phyloP scores from a whole-genome alignment of 2,113 vertebrate genomes.

The Pygoscelis antarcticus region DNA sequence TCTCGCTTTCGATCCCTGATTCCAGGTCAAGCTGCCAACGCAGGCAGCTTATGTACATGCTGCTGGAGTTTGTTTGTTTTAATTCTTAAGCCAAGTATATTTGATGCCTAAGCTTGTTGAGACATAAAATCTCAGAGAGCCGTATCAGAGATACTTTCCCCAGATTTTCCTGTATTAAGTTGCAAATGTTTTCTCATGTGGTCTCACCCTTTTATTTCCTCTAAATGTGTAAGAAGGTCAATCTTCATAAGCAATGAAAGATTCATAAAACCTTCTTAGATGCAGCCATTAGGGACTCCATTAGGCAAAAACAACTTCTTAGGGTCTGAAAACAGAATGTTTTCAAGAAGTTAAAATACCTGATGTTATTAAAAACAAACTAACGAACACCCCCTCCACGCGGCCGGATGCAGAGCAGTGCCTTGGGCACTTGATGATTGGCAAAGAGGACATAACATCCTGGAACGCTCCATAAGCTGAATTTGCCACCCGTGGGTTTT shows the following conservation, averaged over 20 bases:
- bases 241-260: background rate
- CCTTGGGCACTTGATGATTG: background rate
- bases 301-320: conserved; percentile 4
- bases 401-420: background rate
- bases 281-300: background rate
- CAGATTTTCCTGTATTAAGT: background rate
- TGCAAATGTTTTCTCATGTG: background rate
- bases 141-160: background rate
- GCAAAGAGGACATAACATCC: background rate
- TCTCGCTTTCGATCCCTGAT: rapidly evolving
- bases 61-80: background rate
- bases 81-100: background rate
- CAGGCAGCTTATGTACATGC: background rate
- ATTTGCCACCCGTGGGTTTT: background rate
- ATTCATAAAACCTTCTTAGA: conserved; percentile 29
- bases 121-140: background rate
- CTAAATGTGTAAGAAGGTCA: conserved; percentile 16
- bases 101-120: background rate
- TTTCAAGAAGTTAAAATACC: background rate
- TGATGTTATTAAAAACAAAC: background rate
- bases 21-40: background rate
- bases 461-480: background rate
- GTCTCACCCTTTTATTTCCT: background rate
- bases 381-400: background rate
- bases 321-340: background rate